Percentiles rank a stretch among this genome's conserved stretches.
phyloP scores from a whole-genome alignment of 2,888 invertebrate genomes.

The Drosophila paranaensis region DNA sequence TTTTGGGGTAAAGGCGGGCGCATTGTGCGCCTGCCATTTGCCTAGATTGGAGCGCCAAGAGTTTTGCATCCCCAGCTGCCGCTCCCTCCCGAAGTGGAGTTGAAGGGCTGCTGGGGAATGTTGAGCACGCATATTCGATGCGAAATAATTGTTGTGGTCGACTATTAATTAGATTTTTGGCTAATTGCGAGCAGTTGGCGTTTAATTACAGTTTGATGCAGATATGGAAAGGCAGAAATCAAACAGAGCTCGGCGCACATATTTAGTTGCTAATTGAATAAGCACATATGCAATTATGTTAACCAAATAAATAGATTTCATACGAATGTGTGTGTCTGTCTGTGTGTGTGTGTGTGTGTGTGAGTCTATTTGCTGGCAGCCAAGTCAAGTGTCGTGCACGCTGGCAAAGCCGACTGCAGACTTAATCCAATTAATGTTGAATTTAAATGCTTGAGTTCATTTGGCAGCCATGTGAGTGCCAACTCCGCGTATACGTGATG shows the following conservation, averaged over 20 bases:
- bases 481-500: slow-evolving; percentile 14
- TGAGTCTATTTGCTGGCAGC: background rate
- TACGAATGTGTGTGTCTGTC: background rate
- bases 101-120: background rate
- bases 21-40: slow-evolving; percentile 38
- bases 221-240: slow-evolving; percentile 2
- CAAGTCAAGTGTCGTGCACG: slow-evolving; percentile 7
- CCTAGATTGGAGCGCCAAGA: background rate
- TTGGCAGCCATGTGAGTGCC: slow-evolving; percentile 44
- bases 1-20: slow-evolving; percentile 48
- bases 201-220: slow-evolving; percentile 1
- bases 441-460: slow-evolving; percentile 73
- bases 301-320: slow-evolving; percentile 45
- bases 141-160: slow-evolving; percentile 2
- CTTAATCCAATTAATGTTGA: slow-evolving; percentile 80
- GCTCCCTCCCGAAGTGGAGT: background rate
- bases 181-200: slow-evolving; percentile 1
- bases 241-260: slow-evolving; percentile 13
- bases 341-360: background rate
- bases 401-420: slow-evolving; percentile 51
- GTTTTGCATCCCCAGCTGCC: too few relatives aligned
- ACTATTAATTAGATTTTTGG: slow-evolving; percentile 3
- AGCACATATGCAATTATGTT: slow-evolving; percentile 46
- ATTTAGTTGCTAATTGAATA: slow-evolving; percentile 59
- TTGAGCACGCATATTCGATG: background rate